These are phyloP conservation scores for Drosophila pectinifera DNA, from an alignment of 1,140 invertebrate genomes.

Conservation along the genomic window DNA sequence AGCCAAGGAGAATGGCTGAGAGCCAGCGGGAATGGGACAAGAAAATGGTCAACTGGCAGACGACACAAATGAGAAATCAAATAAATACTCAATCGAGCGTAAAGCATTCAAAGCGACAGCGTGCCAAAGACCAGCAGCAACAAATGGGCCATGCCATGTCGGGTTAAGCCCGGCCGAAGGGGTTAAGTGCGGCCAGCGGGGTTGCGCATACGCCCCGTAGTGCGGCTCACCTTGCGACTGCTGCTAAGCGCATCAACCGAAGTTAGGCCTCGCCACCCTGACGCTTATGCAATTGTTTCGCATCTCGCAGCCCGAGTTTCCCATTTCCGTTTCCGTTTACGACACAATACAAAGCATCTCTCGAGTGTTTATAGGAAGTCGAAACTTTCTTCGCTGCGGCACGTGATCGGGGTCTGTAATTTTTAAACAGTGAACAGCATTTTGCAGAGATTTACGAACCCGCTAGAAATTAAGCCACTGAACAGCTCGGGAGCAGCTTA, in stretches of 20 bases:
- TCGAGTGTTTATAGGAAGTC: conserved; percentile 64
- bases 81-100: conserved; percentile 82
- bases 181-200: conserved; percentile 37
- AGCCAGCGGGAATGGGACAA: conserved; percentile 8
- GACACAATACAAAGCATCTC: conserved; percentile 49
- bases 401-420: conserved; percentile 67
- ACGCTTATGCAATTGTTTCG: conserved; percentile 46
- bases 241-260: conserved; percentile 37
- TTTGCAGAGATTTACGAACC: conserved; percentile 71
- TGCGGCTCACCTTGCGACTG: conserved; percentile 38
- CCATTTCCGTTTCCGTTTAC: conserved; percentile 37
- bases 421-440: conserved; percentile 48
- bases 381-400: conserved; percentile 49
- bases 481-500: conserved; percentile 42
- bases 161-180: conserved; percentile 24
- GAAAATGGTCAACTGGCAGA: conserved; percentile 64
- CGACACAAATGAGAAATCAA: conserved; percentile 82
- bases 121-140: conserved; percentile 56
- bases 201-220: conserved; percentile 59
- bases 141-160: conserved; percentile 58
- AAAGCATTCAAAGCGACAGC: conserved; percentile 73
- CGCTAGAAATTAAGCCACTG: conserved; percentile 66
- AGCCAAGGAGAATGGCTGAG: conserved; percentile 2
- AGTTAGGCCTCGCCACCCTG: not conserved
- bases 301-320: conserved; percentile 13